Base-by-base conservation (phyloP, 2,888 invertebrate species). In the Trichopoda pennipes region DNA sequence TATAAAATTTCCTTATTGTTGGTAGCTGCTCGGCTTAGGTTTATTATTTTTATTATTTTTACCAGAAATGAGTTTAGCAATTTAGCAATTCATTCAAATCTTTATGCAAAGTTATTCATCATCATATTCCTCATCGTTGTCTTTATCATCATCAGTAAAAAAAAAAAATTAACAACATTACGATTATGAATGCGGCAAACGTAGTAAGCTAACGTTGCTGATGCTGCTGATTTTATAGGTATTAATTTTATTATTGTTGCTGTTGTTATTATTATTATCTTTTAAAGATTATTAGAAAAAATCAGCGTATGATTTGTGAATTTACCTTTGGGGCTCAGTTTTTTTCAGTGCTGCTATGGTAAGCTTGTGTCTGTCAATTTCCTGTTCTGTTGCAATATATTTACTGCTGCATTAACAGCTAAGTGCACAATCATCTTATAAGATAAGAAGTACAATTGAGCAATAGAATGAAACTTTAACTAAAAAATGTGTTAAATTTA, bases 301-400 rank as follows among this genome's bases (percentile, higher is more conserved):
- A 82, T 82, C 79, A 82, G 82, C 82, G 75, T 82, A 82, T 82
- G 82, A 82, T 82, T 82, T 79, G 82, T 82, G 79, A 82, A 79
- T 79, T 82, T 79, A 72, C 66, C 82, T 75, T 82, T n/a, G 55
- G 79, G 82, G 58, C 61, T 79, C 74, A 79, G 70, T 61, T 75
- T 64, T 75, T 80, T 74, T 28, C 28, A 28, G 55, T 49, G 63
- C 28, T 63, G 69, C 55, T 61, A 55, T 56, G 53, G 14, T 21
- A 19, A 53, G 51, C 32, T 44, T 44, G 12, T 23, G 35, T 72
- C 47, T 69, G 63, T 23, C 61, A 61, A 63, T 55, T 63, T 35
- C 10, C 63, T 61, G 10, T 49, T 55, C 21, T 51, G 49, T 49
- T 28, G 19, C 32, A 68, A 47, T 55, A 53, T 69, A 58, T 66